Base-by-base conservation (phyloP, 2,113 vertebrate species). In the Mormoops blainvillei region DNA sequence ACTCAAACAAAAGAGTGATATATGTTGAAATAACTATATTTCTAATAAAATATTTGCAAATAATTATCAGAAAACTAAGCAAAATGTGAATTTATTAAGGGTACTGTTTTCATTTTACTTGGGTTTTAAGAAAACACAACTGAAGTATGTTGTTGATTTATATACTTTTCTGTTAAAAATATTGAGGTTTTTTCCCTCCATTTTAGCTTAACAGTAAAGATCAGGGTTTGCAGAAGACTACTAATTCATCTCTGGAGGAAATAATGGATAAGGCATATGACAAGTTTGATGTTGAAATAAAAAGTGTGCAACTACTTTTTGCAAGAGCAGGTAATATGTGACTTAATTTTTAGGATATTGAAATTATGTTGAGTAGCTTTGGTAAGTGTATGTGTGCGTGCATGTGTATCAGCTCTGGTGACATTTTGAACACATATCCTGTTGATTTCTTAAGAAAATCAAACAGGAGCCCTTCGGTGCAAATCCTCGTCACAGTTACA, bases 241-340 rank as follows among this genome's bases (percentile, higher is more conserved):
- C 98, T 1, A 98, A 96, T 92, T 99, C 99, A 3, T 99, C 99
- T 38, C 98, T 99, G 91, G 99, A 99, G 96, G 99, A 99, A 96
- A 99, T 99, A 90, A 99, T 99, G 99, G 99, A 99, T 94, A 99
- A 99, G 93, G 99, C 99, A 33, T 99, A 99, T 81, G 99, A 99
- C 97, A 99, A 98, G 92, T 99, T 99, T 97, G 98, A 98, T 63
- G 98, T 99, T 80, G 98, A 99, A 98, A 99, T 99, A 67, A 98
- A 99, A 95, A 99, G 98, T 41, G 99, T 99, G 4, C 99, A 99
- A 38, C 98, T 99, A 65, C 99, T 99, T 14, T 99, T 99, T 98
- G 99, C 99, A 98, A 99, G 98, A 98, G 98, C 99, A 98, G 99
- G 99, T 99, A 99, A 93, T n/a, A 24, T n/a, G 3, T 54, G 58